phyloP scores from a whole-genome alignment of 2,888 invertebrate species.

The Scelioninae gen. 1 region DNA sequence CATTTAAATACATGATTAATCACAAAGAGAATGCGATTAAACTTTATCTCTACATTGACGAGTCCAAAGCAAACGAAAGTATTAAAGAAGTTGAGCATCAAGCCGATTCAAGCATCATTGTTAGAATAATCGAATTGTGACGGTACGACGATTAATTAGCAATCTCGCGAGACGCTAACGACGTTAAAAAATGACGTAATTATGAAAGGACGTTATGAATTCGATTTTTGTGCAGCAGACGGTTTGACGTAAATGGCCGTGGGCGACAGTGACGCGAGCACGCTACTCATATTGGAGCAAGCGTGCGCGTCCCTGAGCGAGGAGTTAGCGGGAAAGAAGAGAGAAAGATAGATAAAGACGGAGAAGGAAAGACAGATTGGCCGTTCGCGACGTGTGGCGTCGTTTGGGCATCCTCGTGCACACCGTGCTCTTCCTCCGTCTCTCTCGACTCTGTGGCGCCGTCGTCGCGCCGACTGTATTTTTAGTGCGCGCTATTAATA shows the following conservation, averaged over 20 bases:
- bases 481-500: constrained; percentile 78
- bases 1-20: no score
- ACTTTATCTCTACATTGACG: background rate
- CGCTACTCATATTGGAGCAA: constrained; percentile 50
- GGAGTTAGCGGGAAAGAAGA: constrained; percentile 28
- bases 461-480: constrained; percentile 75
- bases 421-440: no score
- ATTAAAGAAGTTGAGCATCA: no score
- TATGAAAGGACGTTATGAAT: constrained; percentile 49
- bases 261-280: constrained; percentile 62
- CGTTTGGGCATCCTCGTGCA: constrained; percentile 64
- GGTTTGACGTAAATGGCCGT: constrained; percentile 65
- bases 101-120: background rate
- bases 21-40: background rate
- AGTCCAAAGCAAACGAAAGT: background rate
- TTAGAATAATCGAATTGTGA: background rate
- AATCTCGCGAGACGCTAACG: constrained; percentile 5
- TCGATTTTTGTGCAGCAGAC: constrained; percentile 57
- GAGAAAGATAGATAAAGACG: no score
- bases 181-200: constrained; percentile 43
- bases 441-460: constrained; percentile 69
- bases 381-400: constrained; percentile 56
- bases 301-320: constrained; percentile 60
- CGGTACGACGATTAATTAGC: no score
- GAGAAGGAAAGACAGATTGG: background rate